Percentiles rank a stretch among this genome's conserved stretches.
Conservation (phyloP, 2,888 invertebrate species). For the Volucella zonaria region DNA sequence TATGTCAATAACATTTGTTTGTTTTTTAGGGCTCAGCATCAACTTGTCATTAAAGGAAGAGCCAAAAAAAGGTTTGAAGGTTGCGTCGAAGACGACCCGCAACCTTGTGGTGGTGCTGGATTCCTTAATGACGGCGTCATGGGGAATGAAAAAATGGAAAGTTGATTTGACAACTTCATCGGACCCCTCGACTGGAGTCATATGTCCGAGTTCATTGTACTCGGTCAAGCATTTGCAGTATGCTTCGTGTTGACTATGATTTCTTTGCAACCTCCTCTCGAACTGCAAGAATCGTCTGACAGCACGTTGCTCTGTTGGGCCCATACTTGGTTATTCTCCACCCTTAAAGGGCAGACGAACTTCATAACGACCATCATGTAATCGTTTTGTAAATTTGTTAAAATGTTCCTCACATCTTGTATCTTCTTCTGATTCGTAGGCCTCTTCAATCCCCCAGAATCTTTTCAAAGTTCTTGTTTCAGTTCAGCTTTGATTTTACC, state of each 20-base stretch:
- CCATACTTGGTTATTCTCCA: no score
- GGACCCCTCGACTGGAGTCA: background rate
- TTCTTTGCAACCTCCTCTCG: background rate
- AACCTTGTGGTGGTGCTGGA: background rate
- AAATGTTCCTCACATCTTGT: conserved; percentile 14
- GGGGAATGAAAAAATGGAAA: conserved; percentile 2
- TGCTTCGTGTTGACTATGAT: background rate
- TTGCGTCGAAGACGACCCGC: conserved; percentile 5
- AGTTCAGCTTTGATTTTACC: no score
- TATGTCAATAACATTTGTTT: background rate
- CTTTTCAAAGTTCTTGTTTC: no score
- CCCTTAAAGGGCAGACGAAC: no score
- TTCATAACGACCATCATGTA: conserved; percentile 4
- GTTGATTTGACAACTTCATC: background rate
- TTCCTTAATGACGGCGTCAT: background rate
- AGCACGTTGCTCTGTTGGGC: no score
- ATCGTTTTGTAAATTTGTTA: no score
- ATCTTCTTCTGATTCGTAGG: no score
- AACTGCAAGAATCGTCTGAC: no score
- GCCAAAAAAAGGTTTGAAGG: background rate
- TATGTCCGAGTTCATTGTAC: background rate
- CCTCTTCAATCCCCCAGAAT: no score
- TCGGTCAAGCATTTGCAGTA: background rate
- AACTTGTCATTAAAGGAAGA: background rate
- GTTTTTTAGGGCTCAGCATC: background rate